phyloP scores from a whole-genome alignment of 2,113 vertebrate species.

The Notothenia coriiceps region DNA sequence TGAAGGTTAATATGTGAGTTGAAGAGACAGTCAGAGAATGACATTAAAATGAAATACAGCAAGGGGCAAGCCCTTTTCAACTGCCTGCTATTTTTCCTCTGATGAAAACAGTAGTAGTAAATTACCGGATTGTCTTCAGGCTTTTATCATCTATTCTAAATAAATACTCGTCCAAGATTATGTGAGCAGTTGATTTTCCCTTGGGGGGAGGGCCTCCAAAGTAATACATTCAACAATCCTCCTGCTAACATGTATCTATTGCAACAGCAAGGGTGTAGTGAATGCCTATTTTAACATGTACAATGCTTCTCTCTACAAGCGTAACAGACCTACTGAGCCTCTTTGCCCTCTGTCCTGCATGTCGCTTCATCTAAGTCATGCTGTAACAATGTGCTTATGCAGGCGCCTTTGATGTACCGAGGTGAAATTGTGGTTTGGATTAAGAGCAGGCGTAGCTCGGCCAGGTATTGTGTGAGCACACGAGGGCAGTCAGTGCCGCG shows the following conservation, averaged over 20 bases:
- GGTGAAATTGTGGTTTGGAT: slow-evolving; percentile 82
- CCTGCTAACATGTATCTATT: slow-evolving; percentile 30
- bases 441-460: slow-evolving; percentile 78
- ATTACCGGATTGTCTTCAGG: slow-evolving; percentile 64
- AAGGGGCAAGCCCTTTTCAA: slow-evolving; percentile 39
- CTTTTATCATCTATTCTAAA: slow-evolving; percentile 63
- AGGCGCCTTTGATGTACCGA: slow-evolving; percentile 83
- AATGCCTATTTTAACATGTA: slow-evolving; percentile 36
- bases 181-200: slow-evolving; percentile 46
- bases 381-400: slow-evolving; percentile 63
- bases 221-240: slow-evolving; percentile 32
- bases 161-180: slow-evolving; percentile 69
- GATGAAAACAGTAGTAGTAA: slow-evolving; percentile 56
- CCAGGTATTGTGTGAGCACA: slow-evolving; percentile 82
- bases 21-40: slow-evolving; percentile 53
- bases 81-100: slow-evolving; percentile 43
- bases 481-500: slow-evolving; percentile 77
- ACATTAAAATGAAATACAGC: slow-evolving; percentile 74
- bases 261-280: slow-evolving; percentile 8
- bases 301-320: slow-evolving; percentile 22
- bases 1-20: slow-evolving; percentile 70
- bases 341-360: slow-evolving; percentile 30
- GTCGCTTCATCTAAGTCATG: slow-evolving; percentile 45
- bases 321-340: not conserved
- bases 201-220: slow-evolving; percentile 38